Base-by-base conservation (phyloP, 1,140 invertebrate genomes). In the Apis florea region DNA sequence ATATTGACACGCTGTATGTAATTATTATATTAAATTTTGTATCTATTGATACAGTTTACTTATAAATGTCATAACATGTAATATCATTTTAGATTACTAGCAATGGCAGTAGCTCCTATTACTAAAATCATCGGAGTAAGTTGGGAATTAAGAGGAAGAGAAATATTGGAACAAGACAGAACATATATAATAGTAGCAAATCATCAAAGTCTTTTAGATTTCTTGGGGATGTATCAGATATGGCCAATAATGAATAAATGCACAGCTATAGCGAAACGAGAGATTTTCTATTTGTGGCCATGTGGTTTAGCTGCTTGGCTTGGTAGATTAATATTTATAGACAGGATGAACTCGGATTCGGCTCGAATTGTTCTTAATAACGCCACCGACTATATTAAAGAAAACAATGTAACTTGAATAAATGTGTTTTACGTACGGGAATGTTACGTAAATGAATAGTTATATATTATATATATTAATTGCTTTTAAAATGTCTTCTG, bases 221-320 rank as follows among this genome's bases (percentile, higher is more conserved):
- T 98, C 89, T 94, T 98, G 89, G 96, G 96, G 63, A 96, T 97
- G 95, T 96, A 98, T 90, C 95, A 98, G 89, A 95, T 98, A 85
- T 99, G 98, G 98, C 97, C 97, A 56, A 95, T 97, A 40, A 97
- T 98, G 94, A 95, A 96, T 76, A 97, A 97, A 91, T 97, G 97
- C 89, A 97, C 97, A 11, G 96, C 96, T 24, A 96, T 99, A 64
- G 97, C 97, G 6, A 98, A 98, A 90, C 96, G 97, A 90, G 97
- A 98, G 90, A 91, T 99, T 24, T 96, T 98, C 87, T 99, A 98
- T 92, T 95, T 96, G 9, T 97, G 97, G 95, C 97, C 98, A 0
- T 98, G 99, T 93, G 98, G 98, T 1, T 91, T 98, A 13, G 96
- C 96, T 1, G 96, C 97, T 51, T 98, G 97, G 96, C 93, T 99